Evolutionary conservation across 2,888 invertebrate genomes (phyloP).

Genomic region (Nomada lathburiana): DNA sequence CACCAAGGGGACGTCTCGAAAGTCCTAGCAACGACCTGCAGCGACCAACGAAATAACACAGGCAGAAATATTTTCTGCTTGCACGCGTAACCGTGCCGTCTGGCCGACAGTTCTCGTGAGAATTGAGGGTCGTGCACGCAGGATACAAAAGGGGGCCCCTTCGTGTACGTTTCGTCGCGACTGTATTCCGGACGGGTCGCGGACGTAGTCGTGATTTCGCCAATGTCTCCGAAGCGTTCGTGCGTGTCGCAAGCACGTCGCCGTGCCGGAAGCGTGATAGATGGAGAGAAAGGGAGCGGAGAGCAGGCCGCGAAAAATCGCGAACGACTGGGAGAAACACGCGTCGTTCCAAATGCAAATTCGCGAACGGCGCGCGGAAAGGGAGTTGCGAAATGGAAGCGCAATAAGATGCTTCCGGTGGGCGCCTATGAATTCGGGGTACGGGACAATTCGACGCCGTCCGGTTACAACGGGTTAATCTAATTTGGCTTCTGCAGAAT

Average conservation of each 20-base stretch:
- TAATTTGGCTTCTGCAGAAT: constrained; percentile 74
- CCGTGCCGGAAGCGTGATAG: background rate
- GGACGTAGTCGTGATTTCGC: background rate
- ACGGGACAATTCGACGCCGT: constrained; percentile 65
- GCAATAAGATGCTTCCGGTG: constrained; percentile 61
- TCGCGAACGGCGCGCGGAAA: background rate
- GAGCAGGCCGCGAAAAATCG: constrained; percentile 35
- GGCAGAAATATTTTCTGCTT: constrained; percentile 14
- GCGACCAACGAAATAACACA: background rate
- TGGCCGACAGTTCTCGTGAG: background rate
- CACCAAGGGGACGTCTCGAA: background rate
- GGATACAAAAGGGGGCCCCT: background rate
- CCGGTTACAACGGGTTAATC: constrained; percentile 74
- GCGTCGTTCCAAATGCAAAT: constrained; percentile 27
- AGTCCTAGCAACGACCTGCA: background rate
- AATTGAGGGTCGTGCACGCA: background rate
- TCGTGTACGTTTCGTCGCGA: too few species aligned
- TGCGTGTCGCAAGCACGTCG: constrained; percentile 8
- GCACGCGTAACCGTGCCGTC: too few species aligned
- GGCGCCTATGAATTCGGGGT: constrained; percentile 64
- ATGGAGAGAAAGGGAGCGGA: background rate
- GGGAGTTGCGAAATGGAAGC: constrained; percentile 17
- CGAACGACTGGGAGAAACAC: background rate
- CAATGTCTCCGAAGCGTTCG: constrained; percentile 11
- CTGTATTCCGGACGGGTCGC: background rate